Conservation (phyloP, 2,888 invertebrate species). For the Ischnus inquisitorius region DNA sequence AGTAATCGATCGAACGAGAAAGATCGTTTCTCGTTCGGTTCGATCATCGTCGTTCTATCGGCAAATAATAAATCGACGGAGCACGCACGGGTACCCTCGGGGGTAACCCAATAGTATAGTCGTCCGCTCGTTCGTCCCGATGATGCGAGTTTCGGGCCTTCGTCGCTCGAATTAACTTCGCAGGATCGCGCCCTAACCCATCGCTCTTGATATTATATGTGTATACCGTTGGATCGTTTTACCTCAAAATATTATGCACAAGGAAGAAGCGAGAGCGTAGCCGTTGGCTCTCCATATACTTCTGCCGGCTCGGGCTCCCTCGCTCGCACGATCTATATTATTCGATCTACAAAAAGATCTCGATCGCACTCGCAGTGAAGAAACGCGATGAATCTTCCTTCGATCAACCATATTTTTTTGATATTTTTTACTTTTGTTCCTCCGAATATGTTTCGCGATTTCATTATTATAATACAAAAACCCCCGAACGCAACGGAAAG, state of each 20-base stretch:
- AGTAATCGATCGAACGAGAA: conserved; percentile 21
- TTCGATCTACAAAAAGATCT: conserved; percentile 61
- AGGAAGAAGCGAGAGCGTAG: conserved; percentile 40
- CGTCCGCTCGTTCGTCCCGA: conserved; percentile 40
- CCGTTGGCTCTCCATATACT: conserved; percentile 51
- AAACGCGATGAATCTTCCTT: conserved; percentile 43
- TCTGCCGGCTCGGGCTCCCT: conserved; percentile 3
- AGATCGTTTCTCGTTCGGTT: conserved; percentile 28
- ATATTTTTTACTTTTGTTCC: conserved; percentile 4
- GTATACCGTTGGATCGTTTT: conserved; percentile 52
- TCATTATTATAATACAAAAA: conserved; percentile 55
- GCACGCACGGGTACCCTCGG: conserved; percentile 69
- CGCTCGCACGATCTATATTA: conserved; percentile 58
- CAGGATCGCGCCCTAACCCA: conserved; percentile 64
- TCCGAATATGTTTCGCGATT: conserved; percentile 54
- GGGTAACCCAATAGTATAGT: conserved; percentile 77
- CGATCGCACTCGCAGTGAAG: conserved; percentile 44
- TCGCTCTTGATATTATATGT: conserved; percentile 39
- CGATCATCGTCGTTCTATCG: conserved; percentile 51
- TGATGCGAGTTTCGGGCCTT: conserved; percentile 55
- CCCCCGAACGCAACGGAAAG: conserved; percentile 9
- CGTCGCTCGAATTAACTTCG: conserved; percentile 70
- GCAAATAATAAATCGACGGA: conserved; percentile 61
- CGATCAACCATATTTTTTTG: conserved; percentile 18
- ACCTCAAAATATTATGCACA: conserved; percentile 64